Percentiles rank a stretch among this genome's conserved stretches.
Conservation (phyloP, 2,113 vertebrate species). For the Paralichthys olivaceus region DNA sequence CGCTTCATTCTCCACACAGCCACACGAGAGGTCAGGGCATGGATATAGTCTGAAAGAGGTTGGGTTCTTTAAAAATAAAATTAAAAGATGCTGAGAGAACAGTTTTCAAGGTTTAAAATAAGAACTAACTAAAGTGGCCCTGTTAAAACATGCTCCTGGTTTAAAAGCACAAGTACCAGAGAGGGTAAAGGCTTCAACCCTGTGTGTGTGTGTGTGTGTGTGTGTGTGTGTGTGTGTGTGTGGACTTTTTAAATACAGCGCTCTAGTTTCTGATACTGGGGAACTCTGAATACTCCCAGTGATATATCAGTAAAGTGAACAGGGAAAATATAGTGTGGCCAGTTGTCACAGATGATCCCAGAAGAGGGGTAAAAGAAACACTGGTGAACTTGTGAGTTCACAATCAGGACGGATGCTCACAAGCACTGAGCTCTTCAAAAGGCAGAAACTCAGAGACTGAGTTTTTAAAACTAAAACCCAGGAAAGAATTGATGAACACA, state of each 20-base stretch:
- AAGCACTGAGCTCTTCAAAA: constrained; percentile 31
- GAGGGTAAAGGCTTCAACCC: constrained; percentile 5
- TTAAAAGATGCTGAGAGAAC: neutral
- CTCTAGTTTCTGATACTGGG: constrained; percentile 21
- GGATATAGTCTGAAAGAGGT: neutral
- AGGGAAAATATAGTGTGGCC: neutral
- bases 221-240: neutral
- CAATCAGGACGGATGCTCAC: constrained; percentile 65
- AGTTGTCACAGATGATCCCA: neutral
- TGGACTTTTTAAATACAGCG: constrained; percentile 41
- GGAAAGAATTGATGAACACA: neutral
- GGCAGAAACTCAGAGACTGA: neutral
- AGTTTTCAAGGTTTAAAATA: neutral
- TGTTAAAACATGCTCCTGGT: constrained; percentile 47
- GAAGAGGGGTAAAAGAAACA: neutral
- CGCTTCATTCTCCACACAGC: neutral
- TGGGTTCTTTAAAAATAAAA: neutral
- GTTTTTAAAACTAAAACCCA: constrained; percentile 6
- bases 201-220: neutral
- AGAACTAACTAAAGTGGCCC: neutral
- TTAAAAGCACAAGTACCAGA: constrained; percentile 51
- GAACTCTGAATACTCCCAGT: neutral
- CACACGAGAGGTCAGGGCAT: neutral
- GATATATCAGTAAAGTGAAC: neutral
- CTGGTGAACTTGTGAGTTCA: constrained; percentile 29